Conservation (phyloP, 37 sponge, comb jelly and placozoan species). For the Halisarca cf. caerulea region DNA sequence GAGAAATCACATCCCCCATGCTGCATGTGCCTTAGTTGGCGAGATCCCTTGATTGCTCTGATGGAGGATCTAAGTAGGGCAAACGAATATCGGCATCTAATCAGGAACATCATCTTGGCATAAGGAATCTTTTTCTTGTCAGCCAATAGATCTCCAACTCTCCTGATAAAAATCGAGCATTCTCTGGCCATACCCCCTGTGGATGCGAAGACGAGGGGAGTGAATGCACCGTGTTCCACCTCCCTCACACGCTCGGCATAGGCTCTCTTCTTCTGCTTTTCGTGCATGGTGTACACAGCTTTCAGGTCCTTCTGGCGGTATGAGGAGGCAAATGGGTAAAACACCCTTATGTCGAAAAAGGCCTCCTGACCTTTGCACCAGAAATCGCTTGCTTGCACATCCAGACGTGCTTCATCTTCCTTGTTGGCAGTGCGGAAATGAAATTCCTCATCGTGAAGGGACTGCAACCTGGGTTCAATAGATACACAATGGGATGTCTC, state of each 20-base stretch:
- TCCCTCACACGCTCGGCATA: neutral
- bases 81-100: neutral
- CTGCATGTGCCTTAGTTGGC: neutral
- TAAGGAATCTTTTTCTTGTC: neutral
- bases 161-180: neutral
- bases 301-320: neutral
- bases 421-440: neutral
- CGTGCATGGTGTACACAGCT: neutral
- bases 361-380: constrained; percentile 16
- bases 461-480: neutral
- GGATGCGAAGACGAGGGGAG: neutral
- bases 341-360: constrained; percentile 9
- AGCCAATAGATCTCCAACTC: neutral
- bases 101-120: neutral
- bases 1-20: no score
- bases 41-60: constrained; percentile 13
- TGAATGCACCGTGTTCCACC: constrained; percentile 8
- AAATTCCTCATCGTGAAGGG: constrained; percentile 1
- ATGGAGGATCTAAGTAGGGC: neutral
- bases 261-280: neutral
- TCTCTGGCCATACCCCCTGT: constrained; percentile 24
- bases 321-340: neutral
- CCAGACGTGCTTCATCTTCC: neutral
- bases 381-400: neutral
- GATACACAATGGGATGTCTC: neutral